phyloP scores from a whole-genome alignment of 2,797 vertebrate species.

The Rhabdophis nuchalis region DNA sequence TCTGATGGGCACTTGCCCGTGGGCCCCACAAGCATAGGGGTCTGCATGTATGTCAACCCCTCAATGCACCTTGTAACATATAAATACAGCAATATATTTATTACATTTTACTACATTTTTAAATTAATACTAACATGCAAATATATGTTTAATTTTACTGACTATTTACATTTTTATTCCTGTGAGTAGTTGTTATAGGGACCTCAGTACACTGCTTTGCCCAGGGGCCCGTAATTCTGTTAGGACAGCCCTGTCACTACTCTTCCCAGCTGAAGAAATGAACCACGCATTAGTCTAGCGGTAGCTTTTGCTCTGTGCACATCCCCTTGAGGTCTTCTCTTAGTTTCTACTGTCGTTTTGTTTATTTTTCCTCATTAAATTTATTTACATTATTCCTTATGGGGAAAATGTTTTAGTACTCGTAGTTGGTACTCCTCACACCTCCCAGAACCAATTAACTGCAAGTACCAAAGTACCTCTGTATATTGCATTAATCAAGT shows the following conservation, averaged over 20 bases:
- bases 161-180: no score
- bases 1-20: no score
- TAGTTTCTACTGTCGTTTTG: neutral
- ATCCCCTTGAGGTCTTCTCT: neutral
- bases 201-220: no score
- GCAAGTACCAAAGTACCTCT: neutral
- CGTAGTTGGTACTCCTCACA: accelerated
- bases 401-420: neutral
- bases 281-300: accelerated
- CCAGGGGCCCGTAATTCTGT: no score
- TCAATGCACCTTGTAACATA: no score
- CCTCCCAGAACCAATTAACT: neutral
- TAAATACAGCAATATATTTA: no score
- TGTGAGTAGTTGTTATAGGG: no score
- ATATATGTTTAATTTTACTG: no score
- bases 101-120: no score
- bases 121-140: no score
- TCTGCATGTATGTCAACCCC: no score
- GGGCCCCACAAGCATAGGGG: no score
- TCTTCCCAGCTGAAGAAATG: neutral
- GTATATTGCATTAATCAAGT: neutral
- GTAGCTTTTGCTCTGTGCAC: neutral
- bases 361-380: neutral
- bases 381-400: neutral
- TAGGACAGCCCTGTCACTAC: neutral